Evolutionary conservation across 2,113 vertebrate species (phyloP), one percentile per base, ranked within the genome.

Genomic region (Raphicerus campestris): DNA sequence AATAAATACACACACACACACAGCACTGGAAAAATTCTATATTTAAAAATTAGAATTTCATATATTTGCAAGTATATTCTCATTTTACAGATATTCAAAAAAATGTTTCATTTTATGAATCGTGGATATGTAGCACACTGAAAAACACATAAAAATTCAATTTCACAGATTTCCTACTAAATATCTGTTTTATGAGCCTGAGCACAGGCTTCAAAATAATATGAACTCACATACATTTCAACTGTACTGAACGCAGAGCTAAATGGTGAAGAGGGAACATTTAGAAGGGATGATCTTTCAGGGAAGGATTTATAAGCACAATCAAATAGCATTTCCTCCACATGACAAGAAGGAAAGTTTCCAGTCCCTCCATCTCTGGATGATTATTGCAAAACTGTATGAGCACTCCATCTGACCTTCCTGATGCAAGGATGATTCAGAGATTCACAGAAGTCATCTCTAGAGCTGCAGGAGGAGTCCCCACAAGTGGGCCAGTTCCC

Each of bases 151-250:
- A 92, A 30, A 45, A 89, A 91, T 73, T 82, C 24, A 66, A 39
- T 75, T 92, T 94, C 19, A 83, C 22, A 15, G 80, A 94, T 84
- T 87, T 96, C n/a, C 49, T 94, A 66, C 93, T 85, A 84, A 84
- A 70, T 56, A 91, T 51, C 96, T 92, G 39, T 91, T 95, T 90
- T 84, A 87, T 3, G 11, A 91, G 83, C 32, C 26, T 66, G 39
- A 97, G 80, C 61, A 58, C 61, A 35, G 78, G 73, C 91, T 96
- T 89, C 89, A 93, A 83, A 96, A 94, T 86, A 61, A 82, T 58
- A 87, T 22, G 42, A 95, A 82, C 80, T 90, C 58, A 78, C 39
- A 35, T 92, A 91, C 55, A 87, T 95, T 86, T 70, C 26, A 39
- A 89, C 56, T 60, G 17, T 87, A 24, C 91, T 45, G 77, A 11